A percentile compares a stretch with the other conserved stretches of the same genome.
Conservation (phyloP, 2,888 invertebrate species). For the Candidula unifasciata region DNA sequence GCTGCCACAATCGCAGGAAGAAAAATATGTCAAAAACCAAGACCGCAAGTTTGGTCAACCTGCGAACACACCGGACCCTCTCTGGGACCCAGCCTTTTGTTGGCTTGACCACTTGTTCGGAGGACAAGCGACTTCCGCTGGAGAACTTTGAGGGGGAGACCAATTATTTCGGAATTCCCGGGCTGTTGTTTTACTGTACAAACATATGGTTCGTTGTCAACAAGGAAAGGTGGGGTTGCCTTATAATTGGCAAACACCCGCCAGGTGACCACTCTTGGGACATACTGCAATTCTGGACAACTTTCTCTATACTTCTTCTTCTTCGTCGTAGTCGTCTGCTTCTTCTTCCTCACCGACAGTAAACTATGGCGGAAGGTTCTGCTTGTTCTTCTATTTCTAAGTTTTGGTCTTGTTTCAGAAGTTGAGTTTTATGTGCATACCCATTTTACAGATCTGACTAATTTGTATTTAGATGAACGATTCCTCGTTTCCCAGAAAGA, state of each 20-base stretch:
- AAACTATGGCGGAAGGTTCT: too few species aligned
- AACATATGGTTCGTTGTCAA: neutral
- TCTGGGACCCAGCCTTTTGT: conserved; percentile 1
- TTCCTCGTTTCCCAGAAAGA: too few species aligned
- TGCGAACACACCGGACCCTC: neutral
- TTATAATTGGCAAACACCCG: neutral
- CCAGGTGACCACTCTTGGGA: neutral
- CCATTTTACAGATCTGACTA: too few species aligned
- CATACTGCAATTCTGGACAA: neutral
- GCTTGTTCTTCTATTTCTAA: too few species aligned
- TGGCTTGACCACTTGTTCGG: conserved; percentile 21
- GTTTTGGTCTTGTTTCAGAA: too few species aligned
- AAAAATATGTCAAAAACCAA: conserved; percentile 30
- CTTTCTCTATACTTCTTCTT: neutral
- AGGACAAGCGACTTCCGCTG: neutral
- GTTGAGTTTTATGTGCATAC: too few species aligned
- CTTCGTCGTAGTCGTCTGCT: too few species aligned
- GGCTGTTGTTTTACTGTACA: conserved; percentile 37
- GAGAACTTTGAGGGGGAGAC: neutral
- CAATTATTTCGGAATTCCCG: conserved; percentile 26
- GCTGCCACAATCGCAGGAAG: neutral
- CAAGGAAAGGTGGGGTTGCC: neutral
- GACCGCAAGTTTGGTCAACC: neutral
- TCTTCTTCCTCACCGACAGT: too few species aligned
- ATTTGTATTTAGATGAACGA: too few species aligned